Percentiles rank a stretch among this genome's conserved stretches.
Evolutionary conservation across 2,113 vertebrate species (phyloP).

Genomic region (Stigmatopora argus): DNA sequence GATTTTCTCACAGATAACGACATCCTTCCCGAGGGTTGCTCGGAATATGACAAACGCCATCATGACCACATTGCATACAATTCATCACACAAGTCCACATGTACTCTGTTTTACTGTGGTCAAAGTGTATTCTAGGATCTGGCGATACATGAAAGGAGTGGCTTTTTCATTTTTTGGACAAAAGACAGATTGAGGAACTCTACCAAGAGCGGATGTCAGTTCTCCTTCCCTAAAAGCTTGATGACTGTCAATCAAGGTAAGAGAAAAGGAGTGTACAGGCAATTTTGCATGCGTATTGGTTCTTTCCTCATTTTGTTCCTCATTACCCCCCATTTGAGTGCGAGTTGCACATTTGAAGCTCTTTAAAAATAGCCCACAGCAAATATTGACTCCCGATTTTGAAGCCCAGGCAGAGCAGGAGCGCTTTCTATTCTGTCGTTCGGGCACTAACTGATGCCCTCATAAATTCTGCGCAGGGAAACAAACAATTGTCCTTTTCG

Average conservation of each 20-base stretch:
- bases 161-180: background rate
- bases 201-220: background rate
- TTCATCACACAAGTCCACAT: constrained; percentile 8
- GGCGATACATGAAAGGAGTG: background rate
- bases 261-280: constrained; percentile 46
- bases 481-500: constrained; percentile 64
- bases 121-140: background rate
- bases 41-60: background rate
- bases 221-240: background rate
- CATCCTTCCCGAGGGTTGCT: background rate
- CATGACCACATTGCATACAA: constrained; percentile 17
- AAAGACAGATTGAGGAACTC: background rate
- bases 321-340: constrained; percentile 39
- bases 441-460: constrained; percentile 51
- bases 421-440: constrained; percentile 27
- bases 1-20: background rate
- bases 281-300: constrained; percentile 17
- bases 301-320: constrained; percentile 24
- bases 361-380: constrained; percentile 61
- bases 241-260: constrained; percentile 45
- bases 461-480: constrained; percentile 61
- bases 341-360: constrained; percentile 47
- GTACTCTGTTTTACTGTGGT: background rate
- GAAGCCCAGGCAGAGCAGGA: constrained; percentile 47
- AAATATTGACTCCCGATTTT: constrained; percentile 71